Base-by-base conservation (phyloP, 2,113 vertebrate species). In the Crotalus horridus region DNA sequence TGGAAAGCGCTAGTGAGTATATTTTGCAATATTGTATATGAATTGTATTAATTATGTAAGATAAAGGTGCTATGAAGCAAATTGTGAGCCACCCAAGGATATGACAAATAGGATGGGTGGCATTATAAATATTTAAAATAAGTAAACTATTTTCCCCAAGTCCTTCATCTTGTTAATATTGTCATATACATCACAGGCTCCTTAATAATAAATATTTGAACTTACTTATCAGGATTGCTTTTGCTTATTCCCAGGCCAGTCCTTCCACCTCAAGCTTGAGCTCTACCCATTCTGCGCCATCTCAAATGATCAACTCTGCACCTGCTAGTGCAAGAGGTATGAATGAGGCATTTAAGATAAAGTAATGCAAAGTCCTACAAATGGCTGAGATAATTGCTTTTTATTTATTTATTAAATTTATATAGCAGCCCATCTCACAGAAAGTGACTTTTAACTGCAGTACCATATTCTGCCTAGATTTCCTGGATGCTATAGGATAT, bases 291-390 rank as follows among this genome's bases (percentile, higher is more conserved):
- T 99, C 99, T 2, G 99, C 98, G 91, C 99, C 98, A 0, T 99
- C 99, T 87, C 98, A 99, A 97, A 98, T 99, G 97, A 98, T 98
- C 93, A 99, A 98, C 97, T 99, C 99, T 92, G 98, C 99, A 94
- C 98, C 98, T 89, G 98, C 99, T 94, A 99, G 99, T 91, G 98
- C 99, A 96, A 98, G 99, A 99, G 99, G 99, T 99, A 97, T 98
- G 97, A 95, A 96, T 0, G 39, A 91, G 91, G 93, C 92, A 69
- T 88, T 81, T 90, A 56, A 86, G 89, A 43, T 39, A 26, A 94
- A 94, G 93, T 93, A 39, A 93, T 85, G 74, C 69, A 6, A 58
- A 54, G 88, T 90, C 81, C 74, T 92, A 26, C 94, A 94, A 64
- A 12, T 26, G 17, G 56, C 93, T 54, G 55, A 74, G 33, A 64